Evolutionary conservation across 1,140 invertebrate species (phyloP).

Genomic region (Cardiocondyla obscurior): DNA sequence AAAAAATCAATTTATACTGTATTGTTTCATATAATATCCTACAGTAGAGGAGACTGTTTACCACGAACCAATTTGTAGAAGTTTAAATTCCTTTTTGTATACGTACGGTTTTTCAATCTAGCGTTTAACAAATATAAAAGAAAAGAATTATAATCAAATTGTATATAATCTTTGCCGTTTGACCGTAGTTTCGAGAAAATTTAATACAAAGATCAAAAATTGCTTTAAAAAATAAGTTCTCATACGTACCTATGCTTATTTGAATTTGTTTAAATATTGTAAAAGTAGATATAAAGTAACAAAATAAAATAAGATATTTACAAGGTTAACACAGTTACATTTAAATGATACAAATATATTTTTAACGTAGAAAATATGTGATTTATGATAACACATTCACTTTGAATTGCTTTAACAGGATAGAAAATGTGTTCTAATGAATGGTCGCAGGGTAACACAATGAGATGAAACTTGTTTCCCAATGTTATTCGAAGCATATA

Average conservation of each 20-base stretch:
- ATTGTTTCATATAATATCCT: conserved; percentile 57
- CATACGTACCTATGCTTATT: background rate
- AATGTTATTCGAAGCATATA: background rate
- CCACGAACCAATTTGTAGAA: conserved; percentile 15
- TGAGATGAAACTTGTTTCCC: background rate
- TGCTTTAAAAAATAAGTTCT: background rate
- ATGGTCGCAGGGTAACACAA: background rate
- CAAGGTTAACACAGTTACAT: background rate
- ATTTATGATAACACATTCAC: background rate
- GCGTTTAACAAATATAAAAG: background rate
- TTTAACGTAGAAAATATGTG: background rate
- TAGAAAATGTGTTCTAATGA: background rate
- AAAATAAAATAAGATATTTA: background rate
- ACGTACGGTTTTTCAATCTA: background rate
- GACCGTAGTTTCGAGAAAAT: background rate
- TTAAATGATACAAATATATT: background rate
- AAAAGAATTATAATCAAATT: background rate
- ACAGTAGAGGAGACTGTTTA: conserved; percentile 45
- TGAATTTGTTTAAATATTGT: background rate
- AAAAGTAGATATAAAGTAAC: conserved; percentile 13
- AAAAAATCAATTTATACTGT: conserved; percentile 7
- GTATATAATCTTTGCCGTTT: background rate
- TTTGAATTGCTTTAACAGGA: conserved; percentile 2
- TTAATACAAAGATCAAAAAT: background rate
- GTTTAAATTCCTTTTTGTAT: background rate